Evolutionary conservation across 2,888 invertebrate genomes (phyloP).

Genomic region (Cryptocheilus praepositus): DNA sequence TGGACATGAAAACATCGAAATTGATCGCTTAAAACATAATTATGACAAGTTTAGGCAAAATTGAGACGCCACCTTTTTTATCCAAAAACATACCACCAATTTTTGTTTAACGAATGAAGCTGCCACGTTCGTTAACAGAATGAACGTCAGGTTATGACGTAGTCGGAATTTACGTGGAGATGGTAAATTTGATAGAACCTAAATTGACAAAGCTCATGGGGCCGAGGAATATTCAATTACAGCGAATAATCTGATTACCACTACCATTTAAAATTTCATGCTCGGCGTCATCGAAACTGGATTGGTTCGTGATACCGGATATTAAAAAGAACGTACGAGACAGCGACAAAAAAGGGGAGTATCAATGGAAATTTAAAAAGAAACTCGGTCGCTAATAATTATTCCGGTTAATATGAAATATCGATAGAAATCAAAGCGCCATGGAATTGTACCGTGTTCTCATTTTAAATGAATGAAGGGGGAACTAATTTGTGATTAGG

Average conservation of each 20-base stretch:
- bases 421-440: neutral
- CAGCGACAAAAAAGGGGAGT: conserved; percentile 6
- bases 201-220: conserved; percentile 44
- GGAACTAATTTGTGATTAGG: too few species aligned
- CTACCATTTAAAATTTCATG: conserved; percentile 44
- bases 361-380: conserved; percentile 23
- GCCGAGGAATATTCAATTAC: conserved; percentile 32
- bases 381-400: conserved; percentile 27
- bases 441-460: too few species aligned
- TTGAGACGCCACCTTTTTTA: neutral
- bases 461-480: too few species aligned
- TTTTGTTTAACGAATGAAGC: neutral
- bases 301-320: conserved; percentile 33
- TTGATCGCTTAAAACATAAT: too few species aligned
- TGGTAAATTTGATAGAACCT: conserved; percentile 34
- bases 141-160: conserved; percentile 26
- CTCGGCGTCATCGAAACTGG: conserved; percentile 20
- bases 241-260: conserved; percentile 35
- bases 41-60: too few species aligned
- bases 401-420: conserved; percentile 20
- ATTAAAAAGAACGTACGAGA: conserved; percentile 26
- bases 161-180: conserved; percentile 9
- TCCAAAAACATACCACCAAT: neutral
- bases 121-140: conserved; percentile 19
- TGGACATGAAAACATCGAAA: too few species aligned